phyloP scores from a whole-genome alignment of 2,113 vertebrate genomes.

The Noturus placidus region DNA sequence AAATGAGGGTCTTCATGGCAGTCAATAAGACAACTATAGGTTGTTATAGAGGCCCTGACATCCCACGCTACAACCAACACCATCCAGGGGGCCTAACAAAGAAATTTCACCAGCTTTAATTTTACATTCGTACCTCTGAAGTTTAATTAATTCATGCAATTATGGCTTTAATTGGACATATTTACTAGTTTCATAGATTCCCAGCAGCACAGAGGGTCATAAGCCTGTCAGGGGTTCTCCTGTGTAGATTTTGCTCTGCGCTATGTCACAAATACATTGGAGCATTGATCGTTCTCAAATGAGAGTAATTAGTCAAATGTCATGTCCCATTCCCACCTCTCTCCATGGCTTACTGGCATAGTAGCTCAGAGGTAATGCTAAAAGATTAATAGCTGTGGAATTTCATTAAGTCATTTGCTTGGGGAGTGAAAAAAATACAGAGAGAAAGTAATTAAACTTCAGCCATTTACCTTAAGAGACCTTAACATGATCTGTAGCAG shows the following conservation, averaged over 20 bases:
- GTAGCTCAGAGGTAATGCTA: conserved; percentile 64
- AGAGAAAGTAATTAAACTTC: conserved; percentile 62
- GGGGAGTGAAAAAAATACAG: conserved; percentile 55
- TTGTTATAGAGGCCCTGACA: conserved; percentile 26
- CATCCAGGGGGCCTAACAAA: conserved; percentile 21
- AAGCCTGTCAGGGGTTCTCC: conserved; percentile 44
- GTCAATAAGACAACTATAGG: neutral
- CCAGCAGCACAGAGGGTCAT: conserved; percentile 53
- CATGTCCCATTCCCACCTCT: conserved; percentile 62
- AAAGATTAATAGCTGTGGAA: conserved; percentile 67
- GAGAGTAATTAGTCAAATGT: conserved; percentile 75
- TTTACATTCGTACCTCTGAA: conserved; percentile 44
- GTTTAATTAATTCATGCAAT: conserved; percentile 52
- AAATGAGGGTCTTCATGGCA: neutral
- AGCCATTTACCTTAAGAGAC: conserved; percentile 40
- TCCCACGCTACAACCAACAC: neutral
- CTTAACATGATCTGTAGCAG: conserved; percentile 10
- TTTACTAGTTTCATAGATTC: conserved; percentile 46
- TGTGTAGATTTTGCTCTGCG: conserved; percentile 53
- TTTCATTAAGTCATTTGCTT: conserved; percentile 64
- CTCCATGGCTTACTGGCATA: conserved; percentile 63
- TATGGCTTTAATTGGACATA: conserved; percentile 51
- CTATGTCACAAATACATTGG: conserved; percentile 62
- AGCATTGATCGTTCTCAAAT: conserved; percentile 69
- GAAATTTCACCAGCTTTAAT: conserved; percentile 36